phyloP scores from a whole-genome alignment of 1,140 invertebrate genomes.

The Drosophila punjabiensis region DNA sequence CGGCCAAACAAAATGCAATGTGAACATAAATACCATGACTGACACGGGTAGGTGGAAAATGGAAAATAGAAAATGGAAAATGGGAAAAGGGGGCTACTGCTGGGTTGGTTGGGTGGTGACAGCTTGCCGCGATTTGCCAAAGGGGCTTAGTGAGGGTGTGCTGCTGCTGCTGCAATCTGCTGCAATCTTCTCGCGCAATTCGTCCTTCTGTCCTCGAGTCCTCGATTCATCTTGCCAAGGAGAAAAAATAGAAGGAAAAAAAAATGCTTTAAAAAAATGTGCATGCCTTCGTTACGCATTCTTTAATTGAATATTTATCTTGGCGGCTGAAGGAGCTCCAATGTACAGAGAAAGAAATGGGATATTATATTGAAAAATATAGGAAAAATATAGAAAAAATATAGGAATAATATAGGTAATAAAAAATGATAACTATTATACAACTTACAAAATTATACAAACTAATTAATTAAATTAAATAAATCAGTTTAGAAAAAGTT shows the following conservation, averaged over 20 bases:
- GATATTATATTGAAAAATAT: background rate
- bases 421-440: no score
- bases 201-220: slow-evolving; percentile 42
- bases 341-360: slow-evolving; percentile 11
- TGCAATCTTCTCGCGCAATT: slow-evolving; percentile 49
- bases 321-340: slow-evolving; percentile 11
- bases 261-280: slow-evolving; percentile 9
- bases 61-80: slow-evolving; percentile 26
- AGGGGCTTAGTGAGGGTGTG: slow-evolving; percentile 10
- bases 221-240: slow-evolving; percentile 56
- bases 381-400: no score
- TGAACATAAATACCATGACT: slow-evolving; percentile 49
- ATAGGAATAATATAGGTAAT: background rate
- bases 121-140: slow-evolving; percentile 23
- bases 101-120: background rate
- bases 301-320: slow-evolving; percentile 78
- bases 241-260: background rate
- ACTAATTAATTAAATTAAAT: no score
- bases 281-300: slow-evolving; percentile 39
- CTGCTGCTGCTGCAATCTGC: slow-evolving; percentile 29
- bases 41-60: slow-evolving; percentile 16
- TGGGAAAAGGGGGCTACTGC: background rate
- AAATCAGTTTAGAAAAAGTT: background rate
- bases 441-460: no score
- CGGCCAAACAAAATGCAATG: slow-evolving; percentile 36